phyloP scores from a whole-genome alignment of 2,888 invertebrate species.

The Nomada fabriciana region DNA sequence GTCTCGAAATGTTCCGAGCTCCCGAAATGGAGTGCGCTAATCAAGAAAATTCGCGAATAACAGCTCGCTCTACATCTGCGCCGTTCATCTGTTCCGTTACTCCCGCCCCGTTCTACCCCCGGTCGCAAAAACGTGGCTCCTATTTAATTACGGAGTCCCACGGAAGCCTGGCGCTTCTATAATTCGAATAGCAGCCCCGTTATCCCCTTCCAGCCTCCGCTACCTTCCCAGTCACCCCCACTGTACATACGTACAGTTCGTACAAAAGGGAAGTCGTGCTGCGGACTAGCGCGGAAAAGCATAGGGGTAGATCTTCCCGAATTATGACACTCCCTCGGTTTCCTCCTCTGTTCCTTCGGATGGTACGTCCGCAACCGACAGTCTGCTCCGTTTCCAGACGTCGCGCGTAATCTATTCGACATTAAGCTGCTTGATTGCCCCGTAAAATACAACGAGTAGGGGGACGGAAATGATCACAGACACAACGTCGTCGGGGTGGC shows the following conservation, averaged over 20 bases:
- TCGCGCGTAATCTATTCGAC: constrained; percentile 75
- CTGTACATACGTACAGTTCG: constrained; percentile 57
- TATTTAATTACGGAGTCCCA: constrained; percentile 78
- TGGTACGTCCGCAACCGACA: constrained; percentile 11
- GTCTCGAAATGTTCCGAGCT: constrained; percentile 20
- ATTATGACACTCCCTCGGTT: constrained; percentile 51
- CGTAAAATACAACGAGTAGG: constrained; percentile 70
- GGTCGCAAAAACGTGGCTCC: constrained; percentile 69
- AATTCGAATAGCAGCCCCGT: constrained; percentile 55
- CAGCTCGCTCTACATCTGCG: constrained; percentile 48
- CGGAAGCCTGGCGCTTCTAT: constrained; percentile 67
- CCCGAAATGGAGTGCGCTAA: constrained; percentile 28
- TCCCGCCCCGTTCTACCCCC: constrained; percentile 31
- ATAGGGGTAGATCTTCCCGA: constrained; percentile 37
- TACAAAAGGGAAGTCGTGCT: constrained; percentile 64
- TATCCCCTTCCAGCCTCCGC: constrained; percentile 43
- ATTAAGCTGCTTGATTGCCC: constrained; percentile 74
- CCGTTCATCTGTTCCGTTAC: constrained; percentile 39
- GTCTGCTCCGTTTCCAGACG: constrained; percentile 66
- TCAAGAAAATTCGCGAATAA: constrained; percentile 56
- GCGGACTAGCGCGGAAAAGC: constrained; percentile 38
- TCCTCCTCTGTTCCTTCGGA: not conserved
- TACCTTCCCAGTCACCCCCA: constrained; percentile 51
- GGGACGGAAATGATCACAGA: not conserved
- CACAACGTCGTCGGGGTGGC: no score